phyloP scores from a whole-genome alignment of 2,113 vertebrate species.

The Chaetodon auriga region DNA sequence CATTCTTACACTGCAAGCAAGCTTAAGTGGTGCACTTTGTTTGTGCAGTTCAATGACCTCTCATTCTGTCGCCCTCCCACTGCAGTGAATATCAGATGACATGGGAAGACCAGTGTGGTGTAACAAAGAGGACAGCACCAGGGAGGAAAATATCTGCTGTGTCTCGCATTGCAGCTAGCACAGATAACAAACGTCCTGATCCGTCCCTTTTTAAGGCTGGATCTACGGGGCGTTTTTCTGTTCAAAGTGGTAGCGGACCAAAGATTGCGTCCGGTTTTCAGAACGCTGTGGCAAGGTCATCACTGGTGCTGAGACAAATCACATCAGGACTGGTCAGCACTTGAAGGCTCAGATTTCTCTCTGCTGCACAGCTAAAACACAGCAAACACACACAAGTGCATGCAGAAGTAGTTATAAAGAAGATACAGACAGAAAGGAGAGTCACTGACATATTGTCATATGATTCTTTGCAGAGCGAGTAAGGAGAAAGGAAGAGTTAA shows the following conservation, averaged over 20 bases:
- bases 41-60: not conserved
- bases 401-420: not conserved
- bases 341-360: not conserved
- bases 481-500: not conserved
- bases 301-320: conserved; percentile 4
- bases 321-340: not conserved
- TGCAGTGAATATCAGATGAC: not conserved
- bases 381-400: not conserved
- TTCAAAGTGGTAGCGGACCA: not conserved
- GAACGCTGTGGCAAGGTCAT: conserved; percentile 29
- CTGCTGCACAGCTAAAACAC: not conserved
- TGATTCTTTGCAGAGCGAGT: not conserved
- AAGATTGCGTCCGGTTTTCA: not conserved
- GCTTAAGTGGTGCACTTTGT: not conserved
- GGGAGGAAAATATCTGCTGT: not conserved
- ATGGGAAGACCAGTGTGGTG: not conserved
- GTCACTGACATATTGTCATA: not conserved
- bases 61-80: conserved; percentile 5
- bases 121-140: not conserved
- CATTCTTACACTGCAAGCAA: not conserved
- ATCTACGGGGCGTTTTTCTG: not conserved
- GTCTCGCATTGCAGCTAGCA: not conserved
- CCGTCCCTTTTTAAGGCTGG: not conserved
- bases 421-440: not conserved
- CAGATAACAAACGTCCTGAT: not conserved